Base-by-base conservation (phyloP, 2,113 vertebrate genomes). In the Motacilla tschutschensis region DNA sequence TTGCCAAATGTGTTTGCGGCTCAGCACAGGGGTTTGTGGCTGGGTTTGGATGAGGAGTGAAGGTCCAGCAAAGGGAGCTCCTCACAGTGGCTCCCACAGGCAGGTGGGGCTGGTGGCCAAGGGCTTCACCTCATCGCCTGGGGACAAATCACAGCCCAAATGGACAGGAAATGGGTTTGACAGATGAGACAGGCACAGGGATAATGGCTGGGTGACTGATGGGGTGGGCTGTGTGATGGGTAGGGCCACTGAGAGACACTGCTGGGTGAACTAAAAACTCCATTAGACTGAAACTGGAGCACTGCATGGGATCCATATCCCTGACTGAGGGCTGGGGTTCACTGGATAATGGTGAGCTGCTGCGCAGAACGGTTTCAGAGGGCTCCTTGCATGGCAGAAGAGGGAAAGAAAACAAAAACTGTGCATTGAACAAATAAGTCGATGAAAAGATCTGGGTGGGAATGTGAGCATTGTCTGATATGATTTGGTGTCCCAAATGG, bases 401-500 rank as follows among this genome's bases (percentile, higher is more conserved):
- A 72, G 33, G 41, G 8, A 60, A 89, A 50, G 50, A 44, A 64
- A 74, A 59, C 31, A 1, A 4, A 75, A 90, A 28, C 38, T 21
- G 8, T 64, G 41, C 29, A 3, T 44, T 86, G 75, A 44, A 75
- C 58, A 80, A 81, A 63, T 8, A 65, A 72, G 51, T 70, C 2
- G 8, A 82, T 72, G 69, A 66, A 80, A 92, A 79, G 71, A 67
- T 78, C 64, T 66, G 46, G 51, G 63, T 91, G 75, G 58, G 64
- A 93, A 89, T 14, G 36, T 66, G 62, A 69, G 58, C 69, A 4
- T 60, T 85, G 43, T 25, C 65, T 82, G 63, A 77, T 92, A 87
- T 31, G 76, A 93, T 93, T 91, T 87, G 59, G n/a, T 69, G 73
- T 94, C 85, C 89, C 90, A 76, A 91, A 84, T 73, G 87, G 85